phyloP scores from a whole-genome alignment of 2,888 invertebrate genomes.

The Lypha dubia region DNA sequence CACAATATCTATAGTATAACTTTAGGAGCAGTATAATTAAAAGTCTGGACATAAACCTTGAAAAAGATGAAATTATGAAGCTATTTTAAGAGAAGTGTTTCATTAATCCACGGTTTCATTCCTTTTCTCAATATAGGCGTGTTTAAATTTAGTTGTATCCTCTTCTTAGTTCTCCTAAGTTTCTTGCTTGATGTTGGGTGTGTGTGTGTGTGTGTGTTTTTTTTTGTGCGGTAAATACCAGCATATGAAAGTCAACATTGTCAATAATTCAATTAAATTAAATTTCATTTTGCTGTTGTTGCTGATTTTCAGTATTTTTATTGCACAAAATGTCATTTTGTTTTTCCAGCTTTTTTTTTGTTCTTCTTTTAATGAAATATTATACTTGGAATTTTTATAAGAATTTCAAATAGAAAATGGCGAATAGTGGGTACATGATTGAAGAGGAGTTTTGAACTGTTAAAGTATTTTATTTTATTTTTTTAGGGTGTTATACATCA shows the following conservation, averaged over 20 bases:
- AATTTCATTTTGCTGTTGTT: conserved; percentile 44
- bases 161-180: neutral
- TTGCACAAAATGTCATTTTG: conserved; percentile 57
- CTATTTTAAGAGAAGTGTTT: conserved; percentile 53
- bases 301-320: conserved; percentile 34
- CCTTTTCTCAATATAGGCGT: conserved; percentile 28
- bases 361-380: conserved; percentile 19
- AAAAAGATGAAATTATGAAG: neutral
- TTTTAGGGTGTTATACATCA: too few species aligned
- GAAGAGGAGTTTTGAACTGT: neutral
- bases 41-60: conserved; percentile 30
- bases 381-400: conserved; percentile 21
- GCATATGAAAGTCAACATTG: conserved; percentile 44
- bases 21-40: neutral
- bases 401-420: conserved; percentile 53
- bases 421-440: conserved; percentile 1
- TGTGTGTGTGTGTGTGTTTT: neutral
- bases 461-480: neutral
- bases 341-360: conserved; percentile 22
- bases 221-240: conserved; percentile 31
- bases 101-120: neutral
- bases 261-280: conserved; percentile 66
- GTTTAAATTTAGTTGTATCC: neutral
- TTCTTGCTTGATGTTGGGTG: neutral
- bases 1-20: neutral